A percentile compares a stretch with the other conserved stretches of the same genome.
These are phyloP conservation scores for Apodemia zela DNA, from an alignment of 2,888 invertebrate genomes.

Conservation along the genomic window DNA sequence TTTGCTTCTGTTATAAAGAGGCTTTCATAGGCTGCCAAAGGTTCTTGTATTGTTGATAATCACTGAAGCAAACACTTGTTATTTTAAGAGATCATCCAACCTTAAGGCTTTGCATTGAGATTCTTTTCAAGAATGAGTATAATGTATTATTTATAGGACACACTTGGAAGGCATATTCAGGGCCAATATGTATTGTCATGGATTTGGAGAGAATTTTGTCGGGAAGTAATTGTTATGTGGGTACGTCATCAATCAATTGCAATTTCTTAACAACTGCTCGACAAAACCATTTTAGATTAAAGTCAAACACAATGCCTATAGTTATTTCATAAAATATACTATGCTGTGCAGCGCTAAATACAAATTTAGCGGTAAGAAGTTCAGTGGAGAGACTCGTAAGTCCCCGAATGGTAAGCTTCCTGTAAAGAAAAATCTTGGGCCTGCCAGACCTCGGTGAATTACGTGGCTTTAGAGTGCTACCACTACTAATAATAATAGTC, in stretches of 20 bases:
- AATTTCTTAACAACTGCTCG: constrained; percentile 41
- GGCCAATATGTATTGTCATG: constrained; percentile 53
- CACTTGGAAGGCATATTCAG: constrained; percentile 72
- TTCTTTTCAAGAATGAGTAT: constrained; percentile 69
- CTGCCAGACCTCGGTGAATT: no score
- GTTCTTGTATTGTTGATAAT: constrained; percentile 77
- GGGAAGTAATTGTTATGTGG: constrained; percentile 43
- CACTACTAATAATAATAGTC: no score
- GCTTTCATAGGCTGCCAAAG: constrained; percentile 77
- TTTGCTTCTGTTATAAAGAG: constrained; percentile 42
- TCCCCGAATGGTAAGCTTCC: no score
- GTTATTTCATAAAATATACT: no score
- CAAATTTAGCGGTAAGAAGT: no score
- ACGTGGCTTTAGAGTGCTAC: no score
- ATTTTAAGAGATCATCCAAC: constrained; percentile 81
- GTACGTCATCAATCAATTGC: constrained; percentile 60
- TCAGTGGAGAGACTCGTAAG: no score
- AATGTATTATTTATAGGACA: constrained; percentile 79
- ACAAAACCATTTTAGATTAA: no score
- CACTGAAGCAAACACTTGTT: constrained; percentile 81
- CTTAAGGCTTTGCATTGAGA: constrained; percentile 70
- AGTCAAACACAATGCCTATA: no score
- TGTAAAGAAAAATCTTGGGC: no score
- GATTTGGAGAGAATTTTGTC: constrained; percentile 35
- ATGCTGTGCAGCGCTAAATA: no score